These are phyloP conservation scores for Tribolium madens DNA, from an alignment of 1,140 invertebrate genomes.

Conservation along the genomic window DNA sequence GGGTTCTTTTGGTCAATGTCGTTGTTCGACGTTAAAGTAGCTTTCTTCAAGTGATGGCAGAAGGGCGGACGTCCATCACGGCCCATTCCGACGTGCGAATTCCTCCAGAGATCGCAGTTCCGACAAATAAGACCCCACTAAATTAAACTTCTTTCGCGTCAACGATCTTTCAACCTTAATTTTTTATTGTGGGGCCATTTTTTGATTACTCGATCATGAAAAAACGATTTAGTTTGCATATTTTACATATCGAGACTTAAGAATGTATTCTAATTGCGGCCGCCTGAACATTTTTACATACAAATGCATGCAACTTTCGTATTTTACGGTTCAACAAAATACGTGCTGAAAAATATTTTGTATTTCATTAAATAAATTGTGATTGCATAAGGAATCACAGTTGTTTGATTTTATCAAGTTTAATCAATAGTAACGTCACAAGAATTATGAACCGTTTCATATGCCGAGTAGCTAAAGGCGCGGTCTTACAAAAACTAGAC, in stretches of 20 bases:
- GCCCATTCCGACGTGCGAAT: constrained; percentile 17
- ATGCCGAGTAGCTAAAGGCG: neutral
- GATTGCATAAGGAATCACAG: neutral
- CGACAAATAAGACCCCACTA: constrained; percentile 20
- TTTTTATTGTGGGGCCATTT: neutral
- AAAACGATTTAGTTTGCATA: constrained; percentile 26
- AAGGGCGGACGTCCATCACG: constrained; percentile 20
- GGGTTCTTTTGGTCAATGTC: constrained; percentile 3
- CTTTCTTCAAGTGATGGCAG: neutral
- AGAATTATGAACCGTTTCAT: constrained; percentile 4
- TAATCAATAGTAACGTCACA: constrained; percentile 4
- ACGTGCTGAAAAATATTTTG: neutral
- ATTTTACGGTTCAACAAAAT: neutral
- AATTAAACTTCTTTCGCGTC: constrained; percentile 12
- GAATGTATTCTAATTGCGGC: constrained; percentile 11
- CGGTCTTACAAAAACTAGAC: neutral
- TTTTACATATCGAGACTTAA: constrained; percentile 24
- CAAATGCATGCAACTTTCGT: constrained; percentile 26
- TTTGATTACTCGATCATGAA: constrained; percentile 20
- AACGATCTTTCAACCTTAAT: neutral
- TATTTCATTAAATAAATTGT: too few relatives aligned
- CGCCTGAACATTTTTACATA: constrained; percentile 7
- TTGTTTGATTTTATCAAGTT: neutral
- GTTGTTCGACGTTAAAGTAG: neutral
- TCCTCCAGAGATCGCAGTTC: constrained; percentile 9